phyloP scores from a whole-genome alignment of 2,888 invertebrate species.

The Ennomos quercinarius region DNA sequence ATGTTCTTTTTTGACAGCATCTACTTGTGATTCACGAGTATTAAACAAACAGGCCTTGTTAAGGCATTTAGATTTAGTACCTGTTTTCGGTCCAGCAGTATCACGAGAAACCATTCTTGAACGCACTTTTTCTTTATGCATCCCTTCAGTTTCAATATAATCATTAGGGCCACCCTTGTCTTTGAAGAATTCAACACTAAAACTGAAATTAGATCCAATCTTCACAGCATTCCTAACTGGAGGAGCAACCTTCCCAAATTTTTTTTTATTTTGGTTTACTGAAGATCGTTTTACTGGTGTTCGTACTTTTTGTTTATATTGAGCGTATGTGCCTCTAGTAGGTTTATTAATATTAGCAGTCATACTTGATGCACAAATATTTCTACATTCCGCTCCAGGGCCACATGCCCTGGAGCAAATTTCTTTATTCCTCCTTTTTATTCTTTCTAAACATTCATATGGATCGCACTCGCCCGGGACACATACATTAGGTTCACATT shows the following conservation, averaged over 20 bases:
- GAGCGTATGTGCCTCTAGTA: background rate
- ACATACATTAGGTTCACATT: slow-evolving; percentile 57
- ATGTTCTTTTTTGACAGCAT: background rate
- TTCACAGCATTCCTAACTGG: slow-evolving; percentile 43
- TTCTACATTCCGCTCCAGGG: background rate
- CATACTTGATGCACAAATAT: slow-evolving; percentile 5
- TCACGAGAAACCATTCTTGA: too few relatives aligned
- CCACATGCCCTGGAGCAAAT: background rate
- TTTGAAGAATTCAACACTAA: slow-evolving; percentile 54
- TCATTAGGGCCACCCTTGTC: background rate
- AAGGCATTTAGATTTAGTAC: too few relatives aligned
- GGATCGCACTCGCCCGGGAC: slow-evolving; percentile 55
- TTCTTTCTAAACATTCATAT: slow-evolving; percentile 45
- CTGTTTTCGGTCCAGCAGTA: too few relatives aligned
- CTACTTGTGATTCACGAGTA: slow-evolving; percentile 2
- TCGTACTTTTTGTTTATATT: background rate
- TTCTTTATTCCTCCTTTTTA: slow-evolving; percentile 9
- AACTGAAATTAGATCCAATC: slow-evolving; percentile 52
- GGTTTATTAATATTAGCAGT: slow-evolving; percentile 27
- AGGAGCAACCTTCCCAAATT: background rate
- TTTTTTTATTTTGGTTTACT: background rate
- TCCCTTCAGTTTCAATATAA: background rate
- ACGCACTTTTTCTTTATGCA: background rate
- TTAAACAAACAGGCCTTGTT: too few relatives aligned
- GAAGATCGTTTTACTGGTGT: background rate